These are phyloP conservation scores for Eupelmus urozonus DNA, from an alignment of 2,888 invertebrate species.

Conservation along the genomic window DNA sequence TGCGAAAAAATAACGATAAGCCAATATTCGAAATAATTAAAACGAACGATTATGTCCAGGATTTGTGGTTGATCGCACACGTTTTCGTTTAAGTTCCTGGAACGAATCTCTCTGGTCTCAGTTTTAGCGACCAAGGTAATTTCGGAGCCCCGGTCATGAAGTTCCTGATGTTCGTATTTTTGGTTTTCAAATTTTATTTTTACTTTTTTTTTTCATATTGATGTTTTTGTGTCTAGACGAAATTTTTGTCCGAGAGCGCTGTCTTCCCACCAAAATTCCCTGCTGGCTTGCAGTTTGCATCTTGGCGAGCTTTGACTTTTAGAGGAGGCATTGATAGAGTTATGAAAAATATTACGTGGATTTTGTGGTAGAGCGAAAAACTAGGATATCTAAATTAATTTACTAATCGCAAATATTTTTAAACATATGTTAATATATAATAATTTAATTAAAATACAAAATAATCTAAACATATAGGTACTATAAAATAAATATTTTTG, in stretches of 20 bases:
- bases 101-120: conserved; percentile 65
- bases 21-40: background rate
- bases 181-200: background rate
- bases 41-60: conserved; percentile 65
- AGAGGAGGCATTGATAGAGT: conserved; percentile 18
- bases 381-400: too few species aligned
- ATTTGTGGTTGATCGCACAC: conserved; percentile 69
- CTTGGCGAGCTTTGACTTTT: background rate
- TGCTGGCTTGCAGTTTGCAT: conserved; percentile 8
- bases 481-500: too few species aligned
- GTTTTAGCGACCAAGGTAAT: conserved; percentile 68
- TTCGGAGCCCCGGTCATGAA: conserved; percentile 59
- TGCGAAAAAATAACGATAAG: background rate
- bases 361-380: too few species aligned
- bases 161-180: conserved; percentile 55
- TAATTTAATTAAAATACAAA: too few species aligned
- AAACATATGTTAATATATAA: too few species aligned
- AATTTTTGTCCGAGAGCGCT: conserved; percentile 16
- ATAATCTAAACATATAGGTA: too few species aligned
- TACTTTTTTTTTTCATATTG: conserved; percentile 56
- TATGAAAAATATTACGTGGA: too few species aligned
- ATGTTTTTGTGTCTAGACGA: conserved; percentile 65
- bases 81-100: conserved; percentile 64
- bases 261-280: conserved; percentile 41
- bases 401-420: too few species aligned